phyloP scores from a whole-genome alignment of 2,797 vertebrate genomes.

The Lagocephalus sceleratus region DNA sequence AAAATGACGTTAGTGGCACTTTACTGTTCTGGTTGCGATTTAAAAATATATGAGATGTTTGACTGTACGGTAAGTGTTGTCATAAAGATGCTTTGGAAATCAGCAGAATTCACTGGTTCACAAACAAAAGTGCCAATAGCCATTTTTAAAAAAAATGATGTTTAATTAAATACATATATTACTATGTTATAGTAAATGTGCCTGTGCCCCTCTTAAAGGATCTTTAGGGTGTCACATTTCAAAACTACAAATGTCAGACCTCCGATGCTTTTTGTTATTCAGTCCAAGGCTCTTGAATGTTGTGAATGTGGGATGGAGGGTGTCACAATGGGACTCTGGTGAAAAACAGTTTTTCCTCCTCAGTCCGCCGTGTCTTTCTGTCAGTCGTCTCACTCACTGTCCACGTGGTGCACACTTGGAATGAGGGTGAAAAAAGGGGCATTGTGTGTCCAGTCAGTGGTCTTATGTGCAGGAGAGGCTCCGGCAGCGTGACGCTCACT shows the following conservation, averaged over 20 bases:
- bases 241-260: conserved; percentile 2
- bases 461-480: conserved; percentile 68
- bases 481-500: conserved; percentile 73
- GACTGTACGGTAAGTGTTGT: background rate
- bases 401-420: conserved; percentile 67
- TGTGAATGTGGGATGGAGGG: background rate
- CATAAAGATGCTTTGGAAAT: too few relatives aligned
- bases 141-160: too few relatives aligned
- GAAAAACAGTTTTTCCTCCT: conserved; percentile 53
- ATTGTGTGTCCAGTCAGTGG: conserved; percentile 73
- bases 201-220: too few relatives aligned
- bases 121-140: background rate
- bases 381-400: conserved; percentile 45
- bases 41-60: background rate
- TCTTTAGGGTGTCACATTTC: too few relatives aligned
- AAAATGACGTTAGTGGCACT: background rate
- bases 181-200: too few relatives aligned
- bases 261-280: conserved; percentile 46
- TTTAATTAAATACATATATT: too few relatives aligned
- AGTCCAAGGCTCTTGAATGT: conserved; percentile 22
- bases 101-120: background rate
- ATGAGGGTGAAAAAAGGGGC: conserved; percentile 65
- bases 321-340: conserved; percentile 36
- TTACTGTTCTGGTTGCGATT: background rate
- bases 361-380: conserved; percentile 45